A percentile compares a stretch with the other conserved stretches of the same genome.
These are phyloP conservation scores for Melanostoma mellinum DNA, from an alignment of 2,888 invertebrate genomes.

Conservation along the genomic window DNA sequence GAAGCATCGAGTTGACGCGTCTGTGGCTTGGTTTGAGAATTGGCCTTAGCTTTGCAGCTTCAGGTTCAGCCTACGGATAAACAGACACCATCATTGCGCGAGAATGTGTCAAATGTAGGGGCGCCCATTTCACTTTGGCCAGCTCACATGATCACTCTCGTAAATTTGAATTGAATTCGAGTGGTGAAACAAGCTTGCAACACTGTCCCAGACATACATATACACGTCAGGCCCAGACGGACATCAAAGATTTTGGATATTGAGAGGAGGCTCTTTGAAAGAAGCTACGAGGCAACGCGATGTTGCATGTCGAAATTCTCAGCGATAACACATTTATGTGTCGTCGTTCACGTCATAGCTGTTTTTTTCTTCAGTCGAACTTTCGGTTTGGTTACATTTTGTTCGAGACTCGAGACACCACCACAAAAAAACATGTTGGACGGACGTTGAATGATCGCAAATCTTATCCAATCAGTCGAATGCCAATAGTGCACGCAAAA, in stretches of 20 bases:
- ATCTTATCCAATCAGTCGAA: constrained; percentile 73
- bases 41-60: background rate
- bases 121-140: constrained; percentile 72
- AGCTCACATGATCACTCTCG: constrained; percentile 73
- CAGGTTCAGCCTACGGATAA: constrained; percentile 8
- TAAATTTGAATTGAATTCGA: constrained; percentile 71
- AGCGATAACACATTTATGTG: constrained; percentile 71
- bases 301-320: constrained; percentile 73
- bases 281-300: constrained; percentile 62
- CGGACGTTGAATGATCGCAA: constrained; percentile 58
- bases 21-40: constrained; percentile 40
- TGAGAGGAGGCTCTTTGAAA: constrained; percentile 30
- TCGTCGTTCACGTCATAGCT: constrained; percentile 52
- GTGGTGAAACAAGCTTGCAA: constrained; percentile 71
- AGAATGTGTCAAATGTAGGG: constrained; percentile 71
- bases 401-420: constrained; percentile 8
- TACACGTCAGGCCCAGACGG: constrained; percentile 4
- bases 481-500: constrained; percentile 73
- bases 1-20: constrained; percentile 67
- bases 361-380: constrained; percentile 58
- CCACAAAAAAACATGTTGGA: constrained; percentile 28
- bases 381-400: constrained; percentile 39
- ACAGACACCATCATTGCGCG: constrained; percentile 61
- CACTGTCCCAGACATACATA: constrained; percentile 21
- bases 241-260: constrained; percentile 43